These are phyloP conservation scores for Haliaeetus leucogaster DNA, from an alignment of 2,113 vertebrate genomes.

Conservation along the genomic window DNA sequence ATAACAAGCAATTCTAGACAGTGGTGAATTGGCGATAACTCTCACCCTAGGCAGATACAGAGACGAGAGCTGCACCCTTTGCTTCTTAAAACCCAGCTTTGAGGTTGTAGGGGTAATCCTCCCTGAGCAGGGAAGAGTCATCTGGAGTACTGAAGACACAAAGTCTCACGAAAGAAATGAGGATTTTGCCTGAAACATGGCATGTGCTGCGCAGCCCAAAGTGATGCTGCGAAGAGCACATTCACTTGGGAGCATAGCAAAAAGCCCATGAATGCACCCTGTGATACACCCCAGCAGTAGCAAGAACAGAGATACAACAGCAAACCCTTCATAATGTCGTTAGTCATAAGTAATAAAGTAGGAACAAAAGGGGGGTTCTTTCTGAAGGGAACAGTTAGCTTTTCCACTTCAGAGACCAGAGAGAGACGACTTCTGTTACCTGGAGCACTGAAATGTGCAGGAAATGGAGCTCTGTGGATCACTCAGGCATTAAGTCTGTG, in stretches of 20 bases:
- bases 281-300: background rate
- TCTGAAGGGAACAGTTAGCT: conserved; percentile 75
- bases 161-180: background rate
- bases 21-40: background rate
- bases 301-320: background rate
- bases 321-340: conserved; percentile 14
- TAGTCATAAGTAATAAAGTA: conserved; percentile 75
- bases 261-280: background rate
- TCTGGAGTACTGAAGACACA: background rate
- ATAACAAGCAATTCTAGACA: background rate
- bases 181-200: background rate
- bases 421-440: conserved; percentile 79
- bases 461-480: conserved; percentile 68
- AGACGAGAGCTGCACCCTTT: background rate
- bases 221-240: background rate
- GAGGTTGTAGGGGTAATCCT: background rate
- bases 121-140: background rate
- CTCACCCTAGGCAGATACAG: background rate
- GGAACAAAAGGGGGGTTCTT: conserved; percentile 79
- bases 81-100: background rate
- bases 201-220: background rate
- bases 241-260: background rate
- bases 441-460: conserved; percentile 55
- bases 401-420: conserved; percentile 83
- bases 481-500: conserved; percentile 73